Base-by-base conservation (phyloP, 2,797 vertebrate genomes). In the Pipistrellus kuhlii region DNA sequence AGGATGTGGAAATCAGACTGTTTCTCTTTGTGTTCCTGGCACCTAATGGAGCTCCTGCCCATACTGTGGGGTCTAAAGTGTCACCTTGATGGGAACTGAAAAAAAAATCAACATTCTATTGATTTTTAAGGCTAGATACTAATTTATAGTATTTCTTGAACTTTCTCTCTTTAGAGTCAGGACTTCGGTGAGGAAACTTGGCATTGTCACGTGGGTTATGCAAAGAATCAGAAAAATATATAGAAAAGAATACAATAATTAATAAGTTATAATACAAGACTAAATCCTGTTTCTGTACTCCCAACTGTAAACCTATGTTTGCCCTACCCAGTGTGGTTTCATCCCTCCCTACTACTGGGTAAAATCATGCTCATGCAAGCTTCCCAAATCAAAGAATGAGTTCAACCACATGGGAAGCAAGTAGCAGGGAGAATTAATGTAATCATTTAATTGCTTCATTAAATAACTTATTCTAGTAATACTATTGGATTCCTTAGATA, bases 61-160 rank as follows among this genome's bases (percentile, higher is more conserved):
- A n/a, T 5, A 3, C 1, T 1, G 21, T 38, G 35, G 27, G 8
- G 8, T 73, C 30, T n/a, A 48, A 38, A 27, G 2, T 17, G 41
- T 30, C 27, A 32, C 53, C 25, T 53, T 78, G 51, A 57, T 27
- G 17, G 30, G 32, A 32, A 27, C 76, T 4, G 5, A 73, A 11
- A 17, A 11, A 17, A 44, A 44, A 44, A 35, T 44, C 44, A 51
- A 72, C 20, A 11, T 38, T 68, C 41, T n/a, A 66, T n/a, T 35
- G 38, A 59, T 92, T 83, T 93, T 78, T 68, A 90, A 83, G 71
- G 48, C 48, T 72, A 68, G 23, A 11, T 48, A 35, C 57, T 55
- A n/a, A 82, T 51, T 86, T 69, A 77, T 78, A 76, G 6, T 32
- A 7, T 71, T 41, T 17, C 6, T 77, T 81, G 53, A 9, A 35